Base-by-base conservation (phyloP, 2,888 invertebrate species). In the Drosophila macrospina region DNA sequence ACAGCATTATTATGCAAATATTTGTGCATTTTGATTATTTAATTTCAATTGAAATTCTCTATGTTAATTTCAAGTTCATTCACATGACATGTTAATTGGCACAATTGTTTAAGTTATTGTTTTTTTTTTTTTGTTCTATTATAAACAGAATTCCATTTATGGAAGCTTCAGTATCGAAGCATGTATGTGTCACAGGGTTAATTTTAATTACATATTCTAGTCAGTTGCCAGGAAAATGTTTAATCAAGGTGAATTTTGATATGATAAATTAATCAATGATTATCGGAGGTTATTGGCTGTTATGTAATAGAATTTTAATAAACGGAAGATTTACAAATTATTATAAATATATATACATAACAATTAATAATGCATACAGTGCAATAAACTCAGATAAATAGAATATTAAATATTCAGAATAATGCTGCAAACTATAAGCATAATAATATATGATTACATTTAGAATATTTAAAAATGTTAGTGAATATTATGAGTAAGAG, bases 41-140 rank as follows among this genome's bases (percentile, higher is more conserved):
- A n/a, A n/a, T n/a, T n/a, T n/a, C n/a, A n/a, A 63, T 42, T 50
- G 30, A 65, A 42, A 63, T 34, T 52, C 36, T 65, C 67, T 80
- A 66, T 79, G 65, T 44, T 57, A 78, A 61, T 86, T 81, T 67
- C 65, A 81, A 84, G 78, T 74, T 71, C 67, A 74, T 74, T 69
- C 44, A 63, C 62, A 62, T 63, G 78, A 63, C 48, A 67, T 45
- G 57, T 62, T 86, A 86, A 78, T 86, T 80, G 48, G 32, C 47
- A 26, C 13, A 61, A 61, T 61, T 76, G 73, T 73, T 66, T 65
- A 56, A 34, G 36, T 56, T 34, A 20, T 41, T 41, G 30, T 28
- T 37, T 37, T 30, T 32, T 41, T 11, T 48, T 54, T 45, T 42
- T 44, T 48, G 32, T 64, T 59, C 45, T 55, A 45, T 26, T 32